Evolutionary conservation across 2,113 vertebrate species (phyloP).

Genomic region (Phoenicopterus ruber): DNA sequence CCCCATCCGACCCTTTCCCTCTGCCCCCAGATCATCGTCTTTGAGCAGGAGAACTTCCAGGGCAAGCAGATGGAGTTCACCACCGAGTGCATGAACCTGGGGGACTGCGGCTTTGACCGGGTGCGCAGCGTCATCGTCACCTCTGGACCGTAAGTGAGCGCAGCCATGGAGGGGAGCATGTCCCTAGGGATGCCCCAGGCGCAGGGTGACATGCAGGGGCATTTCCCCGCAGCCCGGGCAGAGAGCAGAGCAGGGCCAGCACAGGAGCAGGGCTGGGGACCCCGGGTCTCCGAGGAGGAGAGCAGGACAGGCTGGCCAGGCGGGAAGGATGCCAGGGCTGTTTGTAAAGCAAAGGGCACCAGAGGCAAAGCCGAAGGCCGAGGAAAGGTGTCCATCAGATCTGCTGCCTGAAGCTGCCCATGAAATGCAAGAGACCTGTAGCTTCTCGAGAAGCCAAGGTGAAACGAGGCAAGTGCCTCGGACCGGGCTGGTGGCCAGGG

Average conservation of each 20-base stretch:
- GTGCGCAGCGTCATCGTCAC: conserved; percentile 89
- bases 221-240: neutral
- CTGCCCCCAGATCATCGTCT: conserved; percentile 81
- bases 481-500: neutral
- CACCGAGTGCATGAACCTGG: conserved; percentile 88
- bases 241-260: fast-evolving
- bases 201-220: fast-evolving
- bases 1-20: neutral
- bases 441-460: neutral
- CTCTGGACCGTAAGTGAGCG: conserved; percentile 89
- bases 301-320: neutral
- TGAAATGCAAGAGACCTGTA: neutral
- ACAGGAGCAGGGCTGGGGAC: neutral
- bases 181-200: neutral
- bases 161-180: fast-evolving
- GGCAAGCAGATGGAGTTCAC: conserved; percentile 88
- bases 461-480: neutral
- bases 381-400: neutral
- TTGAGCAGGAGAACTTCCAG: conserved; percentile 97
- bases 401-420: too few relatives aligned
- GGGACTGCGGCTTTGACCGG: conserved; percentile 84
- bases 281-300: fast-evolving
- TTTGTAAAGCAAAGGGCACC: neutral
- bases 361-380: neutral
- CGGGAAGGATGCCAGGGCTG: neutral